These are phyloP conservation scores for Aleiodes alternator DNA, from an alignment of 2,888 invertebrate genomes.

Conservation along the genomic window DNA sequence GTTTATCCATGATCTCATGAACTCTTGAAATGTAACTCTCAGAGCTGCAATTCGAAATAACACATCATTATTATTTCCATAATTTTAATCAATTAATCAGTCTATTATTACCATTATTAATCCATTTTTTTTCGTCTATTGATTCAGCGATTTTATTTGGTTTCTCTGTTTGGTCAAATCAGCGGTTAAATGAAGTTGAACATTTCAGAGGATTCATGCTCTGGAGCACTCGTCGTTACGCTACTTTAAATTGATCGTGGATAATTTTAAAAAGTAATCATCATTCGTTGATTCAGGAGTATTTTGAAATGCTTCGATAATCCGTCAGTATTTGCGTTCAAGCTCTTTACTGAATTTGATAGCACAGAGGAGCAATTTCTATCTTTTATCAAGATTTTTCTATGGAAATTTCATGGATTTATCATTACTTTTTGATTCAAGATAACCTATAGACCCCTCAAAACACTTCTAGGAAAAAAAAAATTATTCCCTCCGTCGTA, in stretches of 20 bases:
- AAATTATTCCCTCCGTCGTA: no score
- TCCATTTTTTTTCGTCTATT: not conserved
- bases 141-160: not conserved
- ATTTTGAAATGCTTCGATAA: constrained; percentile 1
- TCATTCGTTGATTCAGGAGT: not conserved
- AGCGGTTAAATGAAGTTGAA: constrained; percentile 10
- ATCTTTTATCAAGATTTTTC: no score
- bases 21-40: constrained; percentile 1
- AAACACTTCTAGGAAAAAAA: no score
- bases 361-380: no score
- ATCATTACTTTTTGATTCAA: no score
- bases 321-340: not conserved
- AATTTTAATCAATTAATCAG: not conserved
- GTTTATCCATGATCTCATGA: constrained; percentile 5
- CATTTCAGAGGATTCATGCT: not conserved
- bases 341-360: not conserved
- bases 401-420: no score
- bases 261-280: not conserved
- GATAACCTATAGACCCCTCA: no score
- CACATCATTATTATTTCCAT: not conserved
- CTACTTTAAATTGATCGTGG: constrained; percentile 1
- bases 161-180: not conserved
- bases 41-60: not conserved
- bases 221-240: not conserved
- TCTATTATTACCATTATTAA: no score